Evolutionary conservation across 2,113 vertebrate species (phyloP).

Genomic region (Geococcyx californianus): DNA sequence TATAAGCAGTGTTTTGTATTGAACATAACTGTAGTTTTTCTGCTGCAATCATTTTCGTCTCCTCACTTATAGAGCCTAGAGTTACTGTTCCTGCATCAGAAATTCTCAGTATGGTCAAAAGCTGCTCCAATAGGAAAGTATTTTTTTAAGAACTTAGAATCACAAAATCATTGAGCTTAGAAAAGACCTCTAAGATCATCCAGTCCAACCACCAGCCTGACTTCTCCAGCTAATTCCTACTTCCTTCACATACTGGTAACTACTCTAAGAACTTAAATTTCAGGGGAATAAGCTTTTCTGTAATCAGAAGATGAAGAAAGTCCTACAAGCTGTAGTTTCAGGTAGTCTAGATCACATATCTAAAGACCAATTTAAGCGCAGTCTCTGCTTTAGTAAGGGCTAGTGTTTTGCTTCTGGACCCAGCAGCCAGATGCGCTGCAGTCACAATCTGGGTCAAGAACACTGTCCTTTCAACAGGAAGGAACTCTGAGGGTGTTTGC

Average conservation of each 20-base stretch:
- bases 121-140: neutral
- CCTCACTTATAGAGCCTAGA: neutral
- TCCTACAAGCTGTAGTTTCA: neutral
- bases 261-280: neutral
- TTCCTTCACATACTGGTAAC: neutral
- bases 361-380: neutral
- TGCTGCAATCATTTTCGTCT: neutral
- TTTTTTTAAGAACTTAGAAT: neutral
- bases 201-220: no score
- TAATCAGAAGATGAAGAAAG: neutral
- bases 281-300: neutral
- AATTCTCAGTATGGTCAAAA: neutral
- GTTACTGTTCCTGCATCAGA: neutral
- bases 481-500: neutral
- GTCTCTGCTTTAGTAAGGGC: neutral
- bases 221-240: neutral
- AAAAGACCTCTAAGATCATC: no score
- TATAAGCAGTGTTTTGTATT: neutral
- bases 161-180: no score
- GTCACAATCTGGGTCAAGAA: neutral
- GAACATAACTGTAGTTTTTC: neutral
- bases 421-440: neutral
- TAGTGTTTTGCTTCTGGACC: neutral
- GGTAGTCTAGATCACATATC: neutral
- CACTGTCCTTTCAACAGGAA: neutral